A percentile compares a stretch with the other conserved stretches of the same genome.
These are phyloP conservation scores for Cryptocephalus primarius DNA, from an alignment of 2,888 invertebrate genomes.

Conservation along the genomic window DNA sequence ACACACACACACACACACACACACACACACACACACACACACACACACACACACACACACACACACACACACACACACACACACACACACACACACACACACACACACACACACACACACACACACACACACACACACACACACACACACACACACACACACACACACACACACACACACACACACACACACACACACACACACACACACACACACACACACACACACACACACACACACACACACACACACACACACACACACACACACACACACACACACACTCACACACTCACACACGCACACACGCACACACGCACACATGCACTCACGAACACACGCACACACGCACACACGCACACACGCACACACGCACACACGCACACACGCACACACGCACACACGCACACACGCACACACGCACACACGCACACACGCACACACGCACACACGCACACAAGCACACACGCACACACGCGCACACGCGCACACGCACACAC, in stretches of 20 bases:
- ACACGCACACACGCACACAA: too few species aligned
- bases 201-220: conserved; percentile 1
- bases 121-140: conserved; percentile 1
- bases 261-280: background rate
- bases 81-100: conserved; percentile 1
- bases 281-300: background rate
- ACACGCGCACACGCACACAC: background rate
- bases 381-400: conserved; percentile 1
- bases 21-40: conserved; percentile 1
- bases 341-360: conserved; percentile 1
- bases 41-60: conserved; percentile 1
- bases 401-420: background rate
- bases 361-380: conserved; percentile 1
- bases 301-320: too few species aligned
- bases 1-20: conserved; percentile 1
- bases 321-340: too few species aligned
- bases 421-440: too few species aligned
- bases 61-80: conserved; percentile 1
- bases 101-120: conserved; percentile 1
- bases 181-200: conserved; percentile 1
- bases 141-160: conserved; percentile 2
- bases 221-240: conserved; percentile 1
- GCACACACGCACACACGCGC: too few species aligned
- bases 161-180: conserved; percentile 1
- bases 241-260: background rate